Evolutionary conservation across 2,113 vertebrate species (phyloP).

Genomic region (Balaeniceps rex): DNA sequence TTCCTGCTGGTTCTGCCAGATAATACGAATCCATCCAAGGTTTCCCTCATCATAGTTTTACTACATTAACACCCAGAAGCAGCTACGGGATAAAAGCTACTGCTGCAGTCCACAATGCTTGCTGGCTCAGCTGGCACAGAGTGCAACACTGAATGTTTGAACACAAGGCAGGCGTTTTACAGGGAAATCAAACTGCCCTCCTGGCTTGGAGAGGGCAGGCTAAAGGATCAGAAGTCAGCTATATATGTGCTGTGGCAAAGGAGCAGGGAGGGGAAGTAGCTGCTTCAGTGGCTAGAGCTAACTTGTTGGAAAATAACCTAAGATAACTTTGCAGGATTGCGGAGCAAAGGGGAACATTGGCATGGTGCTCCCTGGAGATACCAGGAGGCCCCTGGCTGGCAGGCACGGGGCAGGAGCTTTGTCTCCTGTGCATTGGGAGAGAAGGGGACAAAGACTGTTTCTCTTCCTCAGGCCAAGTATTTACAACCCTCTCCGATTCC

Average conservation of each 20-base stretch:
- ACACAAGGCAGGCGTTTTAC: background rate
- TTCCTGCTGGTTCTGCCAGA: background rate
- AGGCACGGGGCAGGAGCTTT: background rate
- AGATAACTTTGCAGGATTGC: background rate
- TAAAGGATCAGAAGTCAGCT: background rate
- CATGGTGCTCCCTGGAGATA: background rate
- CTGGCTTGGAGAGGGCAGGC: background rate
- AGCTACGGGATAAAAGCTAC: background rate
- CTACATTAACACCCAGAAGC: background rate
- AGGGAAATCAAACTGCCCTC: background rate
- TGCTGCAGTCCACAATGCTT: background rate
- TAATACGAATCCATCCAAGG: background rate
- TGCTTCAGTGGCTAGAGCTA: background rate
- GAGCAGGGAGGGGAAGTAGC: background rate
- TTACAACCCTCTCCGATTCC: background rate
- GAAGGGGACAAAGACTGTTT: background rate
- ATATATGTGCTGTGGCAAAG: background rate
- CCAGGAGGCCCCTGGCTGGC: background rate
- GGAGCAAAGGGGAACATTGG: background rate
- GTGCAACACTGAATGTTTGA: background rate
- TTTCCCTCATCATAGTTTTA: background rate
- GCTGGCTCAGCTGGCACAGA: background rate
- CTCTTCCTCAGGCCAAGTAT: background rate
- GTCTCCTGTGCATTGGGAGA: background rate
- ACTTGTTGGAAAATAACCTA: background rate